Evolutionary conservation across 2,888 invertebrate genomes (phyloP), one percentile per base, ranked within the genome.

Genomic region (Plusia festucae): DNA sequence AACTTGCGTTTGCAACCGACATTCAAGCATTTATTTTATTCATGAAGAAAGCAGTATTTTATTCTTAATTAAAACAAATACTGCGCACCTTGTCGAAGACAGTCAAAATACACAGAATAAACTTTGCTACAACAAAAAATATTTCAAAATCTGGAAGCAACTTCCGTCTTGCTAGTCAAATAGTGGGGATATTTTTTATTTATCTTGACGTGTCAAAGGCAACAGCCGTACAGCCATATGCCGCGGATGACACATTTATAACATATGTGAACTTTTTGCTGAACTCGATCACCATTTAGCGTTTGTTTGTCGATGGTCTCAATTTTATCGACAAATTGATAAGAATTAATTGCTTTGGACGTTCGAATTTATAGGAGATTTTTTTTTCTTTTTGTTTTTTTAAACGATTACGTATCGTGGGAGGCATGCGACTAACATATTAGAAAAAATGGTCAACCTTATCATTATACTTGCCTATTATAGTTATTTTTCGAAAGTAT

Each of bases 181-280:
- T 81, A 85, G 79, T 81, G 86, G 86, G 85, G 67, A 57, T 83
- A 3, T 30, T 30, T 80, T 81, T 79, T 85, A 40, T 0, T 44
- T 44, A 69, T 65, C 53, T 59, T 60, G 67, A 70, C 61, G 70
- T 73, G 79, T 72, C 76, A 64, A 79, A 76, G 73, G 73, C 79
- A 66, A 74, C 76, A 76, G 79, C 78, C 81, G 77, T 74, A 72
- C 74, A 63, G 70, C 87, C 89, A 89, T 88, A 88, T 89, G 87
- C 81, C 81, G 70, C 67, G 75, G 84, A 89, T 90, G 90, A 91
- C 91, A 92, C 88, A 90, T 88, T 86, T 81, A 81, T 82, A 82
- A 83, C 88, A 89, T 88, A 80, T 91, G 89, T 86, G 82, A 79
- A 82, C 72, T 85, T 88, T 88, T 88, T 87, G 86, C 78, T 83